Conservation (phyloP, 2,113 vertebrate species). For the Corynorhinus townsendii region DNA sequence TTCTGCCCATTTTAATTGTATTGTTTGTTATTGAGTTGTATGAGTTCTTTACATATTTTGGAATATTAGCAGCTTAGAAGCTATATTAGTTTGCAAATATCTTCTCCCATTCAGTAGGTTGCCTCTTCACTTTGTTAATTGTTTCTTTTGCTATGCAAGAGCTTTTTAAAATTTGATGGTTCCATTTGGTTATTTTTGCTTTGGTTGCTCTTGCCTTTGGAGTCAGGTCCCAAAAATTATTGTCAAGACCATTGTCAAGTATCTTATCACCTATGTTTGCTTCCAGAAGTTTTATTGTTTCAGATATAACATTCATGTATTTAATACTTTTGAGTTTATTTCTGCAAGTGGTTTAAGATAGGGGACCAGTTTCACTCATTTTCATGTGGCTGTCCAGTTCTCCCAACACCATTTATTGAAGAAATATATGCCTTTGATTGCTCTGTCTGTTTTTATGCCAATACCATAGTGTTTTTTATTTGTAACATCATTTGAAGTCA, state of each 20-base stretch:
- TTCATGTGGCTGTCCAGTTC: neutral
- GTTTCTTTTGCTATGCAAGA: neutral
- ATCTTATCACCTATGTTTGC: neutral
- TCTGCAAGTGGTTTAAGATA: neutral
- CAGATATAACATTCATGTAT: neutral
- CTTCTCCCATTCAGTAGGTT: neutral
- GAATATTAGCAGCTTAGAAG: neutral
- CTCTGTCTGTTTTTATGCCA: neutral
- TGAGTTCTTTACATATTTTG: neutral
- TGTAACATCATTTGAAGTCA: neutral
- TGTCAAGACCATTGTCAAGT: neutral
- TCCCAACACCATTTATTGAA: neutral
- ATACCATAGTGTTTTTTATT: neutral
- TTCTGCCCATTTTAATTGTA: neutral
- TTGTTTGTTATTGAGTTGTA: neutral
- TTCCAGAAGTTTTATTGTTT: neutral
- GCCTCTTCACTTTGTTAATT: neutral
- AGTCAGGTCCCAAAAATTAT: neutral
- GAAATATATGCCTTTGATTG: neutral
- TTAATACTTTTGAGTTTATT: neutral
- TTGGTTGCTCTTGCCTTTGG: neutral
- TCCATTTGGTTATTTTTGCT: neutral
- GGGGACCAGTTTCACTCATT: neutral
- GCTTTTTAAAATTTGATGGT: neutral
- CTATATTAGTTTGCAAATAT: neutral